These are phyloP conservation scores for Slavum lentiscoides DNA, from an alignment of 2,888 invertebrate species.

Conservation along the genomic window DNA sequence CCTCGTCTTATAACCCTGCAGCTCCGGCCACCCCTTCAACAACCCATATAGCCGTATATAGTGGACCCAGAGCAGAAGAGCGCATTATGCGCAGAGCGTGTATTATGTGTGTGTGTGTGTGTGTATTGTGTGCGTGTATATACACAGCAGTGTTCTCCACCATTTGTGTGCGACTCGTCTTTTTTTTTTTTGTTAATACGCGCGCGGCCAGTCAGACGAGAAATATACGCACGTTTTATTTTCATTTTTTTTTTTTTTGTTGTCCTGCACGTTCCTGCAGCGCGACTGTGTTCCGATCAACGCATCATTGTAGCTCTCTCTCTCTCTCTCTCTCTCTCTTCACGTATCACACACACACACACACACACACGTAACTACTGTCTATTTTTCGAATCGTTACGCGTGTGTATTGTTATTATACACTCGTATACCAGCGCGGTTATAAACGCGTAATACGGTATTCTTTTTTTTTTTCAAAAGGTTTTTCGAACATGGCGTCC, in stretches of 20 bases:
- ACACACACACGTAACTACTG: neutral
- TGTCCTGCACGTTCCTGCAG: no score
- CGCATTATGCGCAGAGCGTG: no score
- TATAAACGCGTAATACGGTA: slow-evolving; percentile 6
- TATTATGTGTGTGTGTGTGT: no score
- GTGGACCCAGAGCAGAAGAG: no score
- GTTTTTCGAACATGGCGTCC: slow-evolving; percentile 48
- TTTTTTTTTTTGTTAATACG: slow-evolving; percentile 4
- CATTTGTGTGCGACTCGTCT: slow-evolving; percentile 10
- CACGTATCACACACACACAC: no score
- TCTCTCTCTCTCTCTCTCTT: neutral
- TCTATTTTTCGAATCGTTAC: neutral
- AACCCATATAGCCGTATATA: no score
- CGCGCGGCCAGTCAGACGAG: slow-evolving; percentile 43
- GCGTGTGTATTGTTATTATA: neutral
- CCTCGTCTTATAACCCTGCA: no score
- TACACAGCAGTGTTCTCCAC: neutral
- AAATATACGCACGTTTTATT: slow-evolving; percentile 28
- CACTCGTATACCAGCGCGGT: neutral
- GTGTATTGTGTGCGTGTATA: no score
- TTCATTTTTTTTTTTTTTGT: neutral
- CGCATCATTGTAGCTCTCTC: no score
- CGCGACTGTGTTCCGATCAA: slow-evolving; percentile 18
- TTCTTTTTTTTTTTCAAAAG: slow-evolving; percentile 29
- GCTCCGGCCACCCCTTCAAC: no score